phyloP scores from a whole-genome alignment of 2,888 invertebrate genomes.

The Polylopha cassiicola region DNA sequence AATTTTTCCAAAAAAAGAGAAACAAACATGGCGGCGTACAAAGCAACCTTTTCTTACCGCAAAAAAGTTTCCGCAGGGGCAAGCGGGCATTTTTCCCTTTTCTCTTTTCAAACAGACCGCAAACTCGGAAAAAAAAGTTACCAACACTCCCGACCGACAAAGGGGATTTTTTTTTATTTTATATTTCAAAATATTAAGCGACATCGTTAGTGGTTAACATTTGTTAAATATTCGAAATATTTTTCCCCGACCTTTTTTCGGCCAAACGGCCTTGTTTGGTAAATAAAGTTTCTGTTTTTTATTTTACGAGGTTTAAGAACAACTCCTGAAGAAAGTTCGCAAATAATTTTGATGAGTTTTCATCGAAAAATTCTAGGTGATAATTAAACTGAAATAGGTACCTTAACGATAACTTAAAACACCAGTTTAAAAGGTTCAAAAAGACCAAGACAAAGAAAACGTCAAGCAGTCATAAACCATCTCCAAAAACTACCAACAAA shows the following conservation, averaged over 20 bases:
- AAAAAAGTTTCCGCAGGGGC: slow-evolving; percentile 67
- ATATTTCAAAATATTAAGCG: slow-evolving; percentile 70
- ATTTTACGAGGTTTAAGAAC: no score
- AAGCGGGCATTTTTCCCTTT: slow-evolving; percentile 66
- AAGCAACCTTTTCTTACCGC: slow-evolving; percentile 74
- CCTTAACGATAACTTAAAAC: no score
- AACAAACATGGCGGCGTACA: slow-evolving; percentile 45
- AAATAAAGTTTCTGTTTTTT: no score
- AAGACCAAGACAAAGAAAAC: no score
- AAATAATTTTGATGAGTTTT: no score
- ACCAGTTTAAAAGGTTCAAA: no score
- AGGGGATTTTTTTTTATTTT: slow-evolving; percentile 60
- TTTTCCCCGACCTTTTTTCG: slow-evolving; percentile 39
- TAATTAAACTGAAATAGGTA: no score
- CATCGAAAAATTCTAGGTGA: no score
- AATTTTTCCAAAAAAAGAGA: slow-evolving; percentile 32
- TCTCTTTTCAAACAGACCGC: slow-evolving; percentile 68
- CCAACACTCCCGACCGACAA: slow-evolving; percentile 55
- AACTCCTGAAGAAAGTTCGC: no score
- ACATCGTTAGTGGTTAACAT: slow-evolving; percentile 73
- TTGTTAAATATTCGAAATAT: slow-evolving; percentile 73
- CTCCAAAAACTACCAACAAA: no score
- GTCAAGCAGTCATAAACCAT: no score
- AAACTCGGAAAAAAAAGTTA: slow-evolving; percentile 64
- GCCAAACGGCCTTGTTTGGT: no score